phyloP scores from a whole-genome alignment of 2,797 vertebrate genomes.

The Trachurus trachurus region DNA sequence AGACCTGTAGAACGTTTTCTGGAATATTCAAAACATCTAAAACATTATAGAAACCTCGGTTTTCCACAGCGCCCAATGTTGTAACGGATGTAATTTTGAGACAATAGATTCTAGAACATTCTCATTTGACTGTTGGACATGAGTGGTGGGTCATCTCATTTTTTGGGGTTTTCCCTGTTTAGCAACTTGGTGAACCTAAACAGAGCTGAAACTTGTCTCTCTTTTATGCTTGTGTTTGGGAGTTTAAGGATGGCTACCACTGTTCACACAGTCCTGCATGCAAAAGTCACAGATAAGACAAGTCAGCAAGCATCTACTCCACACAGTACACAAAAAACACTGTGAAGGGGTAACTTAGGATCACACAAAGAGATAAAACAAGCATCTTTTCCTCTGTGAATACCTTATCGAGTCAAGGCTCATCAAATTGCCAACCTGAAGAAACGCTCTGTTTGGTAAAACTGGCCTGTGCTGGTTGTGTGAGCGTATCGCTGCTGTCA shows the following conservation, averaged over 20 bases:
- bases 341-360: constrained; percentile 6
- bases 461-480: constrained; percentile 32
- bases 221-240: neutral
- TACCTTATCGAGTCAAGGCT: neutral
- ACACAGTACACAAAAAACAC: constrained; percentile 48
- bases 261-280: constrained; percentile 55
- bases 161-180: neutral
- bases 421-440: constrained; percentile 2
- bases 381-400: neutral
- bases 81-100: neutral
- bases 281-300: constrained; percentile 60
- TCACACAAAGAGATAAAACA: constrained; percentile 5
- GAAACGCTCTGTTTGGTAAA: constrained; percentile 18
- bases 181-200: constrained; percentile 8
- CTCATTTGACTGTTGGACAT: neutral
- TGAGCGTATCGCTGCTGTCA: constrained; percentile 10
- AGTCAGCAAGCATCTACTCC: constrained; percentile 36
- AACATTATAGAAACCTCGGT: neutral
- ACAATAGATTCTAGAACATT: too few species aligned
- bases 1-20: neutral
- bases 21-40: neutral
- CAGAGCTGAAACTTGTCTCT: neutral
- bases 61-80: neutral
- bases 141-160: neutral
- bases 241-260: constrained; percentile 20